Base-by-base conservation (phyloP, 2,888 invertebrate genomes). In the Drepanosiphum platanoidis region DNA sequence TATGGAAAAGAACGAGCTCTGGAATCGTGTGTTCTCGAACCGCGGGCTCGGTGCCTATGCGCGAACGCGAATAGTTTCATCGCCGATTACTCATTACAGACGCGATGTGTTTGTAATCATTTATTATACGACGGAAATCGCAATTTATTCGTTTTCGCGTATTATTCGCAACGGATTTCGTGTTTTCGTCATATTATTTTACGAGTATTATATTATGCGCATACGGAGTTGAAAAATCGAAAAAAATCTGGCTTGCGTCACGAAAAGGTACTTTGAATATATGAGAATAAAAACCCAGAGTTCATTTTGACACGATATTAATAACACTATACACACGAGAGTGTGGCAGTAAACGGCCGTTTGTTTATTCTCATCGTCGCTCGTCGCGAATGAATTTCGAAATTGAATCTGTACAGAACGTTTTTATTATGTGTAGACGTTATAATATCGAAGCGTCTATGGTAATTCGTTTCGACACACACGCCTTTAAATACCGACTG, bases 401-500 rank as follows among this genome's bases (percentile, higher is more conserved):
- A 36, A 75, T 22, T 3, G 18, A 3, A 34, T 61, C 11, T 8
- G 3, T 15, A 46, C 46, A 15, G 27, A 77, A n/a, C 1, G 5
- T 3, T 36, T 42, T 18, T 42, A 70, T n/a, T 32, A 15, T 18
- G 36, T 77, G 36, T 27, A 61, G 27, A 61, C 39, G 42, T 5
- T 15, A 27, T 11, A 27, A 27, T 34, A 75, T 13, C 32, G 34
- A 11, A 36, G n/a, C 34, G n/a, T 80, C n/a, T n/a, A 80, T 70
- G 66, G 13, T 46, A 66, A 30, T 64, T 68, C 15, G n/a, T 79
- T 39, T 3, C 46, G 15, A n/a, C 52, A n/a, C 52, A n/a, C 70
- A 36, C 36, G 36, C 52, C 46, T 79, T 79, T n/a, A 78, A 75
- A 46, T 22, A 32, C 32, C 22, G 7, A 34, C n/a, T 30, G 70